A percentile compares a stretch with the other conserved stretches of the same genome.
Conservation (phyloP, 2,113 vertebrate genomes). For the Tetrax tetrax region DNA sequence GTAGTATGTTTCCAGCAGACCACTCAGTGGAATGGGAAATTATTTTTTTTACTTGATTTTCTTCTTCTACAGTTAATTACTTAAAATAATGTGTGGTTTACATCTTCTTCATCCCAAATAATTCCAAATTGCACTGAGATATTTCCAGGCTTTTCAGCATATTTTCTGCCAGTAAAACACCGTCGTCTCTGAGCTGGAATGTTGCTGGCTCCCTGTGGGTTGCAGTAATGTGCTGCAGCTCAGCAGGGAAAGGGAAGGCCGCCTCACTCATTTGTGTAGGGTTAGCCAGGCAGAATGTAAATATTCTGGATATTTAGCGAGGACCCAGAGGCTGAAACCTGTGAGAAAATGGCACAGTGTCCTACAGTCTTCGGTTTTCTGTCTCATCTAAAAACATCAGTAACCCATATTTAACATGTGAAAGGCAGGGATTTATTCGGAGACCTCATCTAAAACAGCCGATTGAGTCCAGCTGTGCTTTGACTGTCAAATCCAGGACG, state of each 20-base stretch:
- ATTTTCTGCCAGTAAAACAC: slow-evolving; percentile 2
- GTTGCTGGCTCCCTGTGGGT: not conserved
- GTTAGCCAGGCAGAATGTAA: not conserved
- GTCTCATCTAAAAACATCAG: not conserved
- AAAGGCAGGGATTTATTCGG: not conserved
- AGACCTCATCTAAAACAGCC: not conserved
- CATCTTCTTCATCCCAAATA: not conserved
- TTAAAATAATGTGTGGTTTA: not conserved
- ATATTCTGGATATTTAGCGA: not conserved
- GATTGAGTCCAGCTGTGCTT: not conserved
- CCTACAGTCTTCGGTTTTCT: not conserved
- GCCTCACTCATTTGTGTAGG: not conserved
- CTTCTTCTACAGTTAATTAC: not conserved
- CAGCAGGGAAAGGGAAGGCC: not conserved
- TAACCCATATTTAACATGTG: not conserved
- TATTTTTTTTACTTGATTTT: not conserved
- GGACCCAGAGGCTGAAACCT: not conserved
- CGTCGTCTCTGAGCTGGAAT: not conserved
- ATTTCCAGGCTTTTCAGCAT: not conserved
- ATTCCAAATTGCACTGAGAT: not conserved
- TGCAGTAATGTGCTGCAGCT: not conserved
- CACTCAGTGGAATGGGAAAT: not conserved
- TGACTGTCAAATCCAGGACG: not conserved
- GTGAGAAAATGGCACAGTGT: not conserved
- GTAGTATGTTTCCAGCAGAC: not conserved